phyloP scores from a whole-genome alignment of 2,888 invertebrate genomes.

The Acanthosepion esculentum region DNA sequence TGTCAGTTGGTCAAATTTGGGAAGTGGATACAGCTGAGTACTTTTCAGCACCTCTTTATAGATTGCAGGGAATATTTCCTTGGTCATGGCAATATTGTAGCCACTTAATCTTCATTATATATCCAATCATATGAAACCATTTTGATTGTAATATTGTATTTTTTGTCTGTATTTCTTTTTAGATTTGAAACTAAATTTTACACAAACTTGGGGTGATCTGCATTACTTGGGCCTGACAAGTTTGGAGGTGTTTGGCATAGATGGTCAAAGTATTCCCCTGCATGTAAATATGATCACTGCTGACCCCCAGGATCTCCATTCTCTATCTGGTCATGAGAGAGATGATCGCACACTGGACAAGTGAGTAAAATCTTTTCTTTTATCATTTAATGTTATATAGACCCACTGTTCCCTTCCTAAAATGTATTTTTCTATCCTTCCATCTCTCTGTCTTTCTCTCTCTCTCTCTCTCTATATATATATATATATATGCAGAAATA shows the following conservation, averaged over 20 bases:
- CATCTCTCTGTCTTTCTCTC: not conserved
- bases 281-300: slow-evolving; percentile 76
- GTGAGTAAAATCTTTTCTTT: slow-evolving; percentile 58
- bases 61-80: too few species aligned
- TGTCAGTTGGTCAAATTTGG: too few species aligned
- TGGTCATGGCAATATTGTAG: too few species aligned
- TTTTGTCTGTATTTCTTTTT: slow-evolving; percentile 38
- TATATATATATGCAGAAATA: not conserved
- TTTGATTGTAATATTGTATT: not conserved
- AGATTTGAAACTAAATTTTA: slow-evolving; percentile 74
- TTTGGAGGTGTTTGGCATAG: slow-evolving; percentile 75
- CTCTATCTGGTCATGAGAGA: slow-evolving; percentile 70
- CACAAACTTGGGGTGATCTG: slow-evolving; percentile 76
- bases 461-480: not conserved
- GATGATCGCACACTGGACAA: slow-evolving; percentile 75
- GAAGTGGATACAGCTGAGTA: too few species aligned
- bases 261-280: slow-evolving; percentile 73
- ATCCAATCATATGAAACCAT: not conserved
- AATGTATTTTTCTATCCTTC: too few species aligned
- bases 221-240: slow-evolving; percentile 77
- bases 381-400: not conserved
- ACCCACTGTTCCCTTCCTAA: not conserved
- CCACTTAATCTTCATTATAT: not conserved
- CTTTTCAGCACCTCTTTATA: too few species aligned
- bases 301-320: slow-evolving; percentile 71